phyloP scores from a whole-genome alignment of 1,140 invertebrate genomes.

The Heliothis virescens region DNA sequence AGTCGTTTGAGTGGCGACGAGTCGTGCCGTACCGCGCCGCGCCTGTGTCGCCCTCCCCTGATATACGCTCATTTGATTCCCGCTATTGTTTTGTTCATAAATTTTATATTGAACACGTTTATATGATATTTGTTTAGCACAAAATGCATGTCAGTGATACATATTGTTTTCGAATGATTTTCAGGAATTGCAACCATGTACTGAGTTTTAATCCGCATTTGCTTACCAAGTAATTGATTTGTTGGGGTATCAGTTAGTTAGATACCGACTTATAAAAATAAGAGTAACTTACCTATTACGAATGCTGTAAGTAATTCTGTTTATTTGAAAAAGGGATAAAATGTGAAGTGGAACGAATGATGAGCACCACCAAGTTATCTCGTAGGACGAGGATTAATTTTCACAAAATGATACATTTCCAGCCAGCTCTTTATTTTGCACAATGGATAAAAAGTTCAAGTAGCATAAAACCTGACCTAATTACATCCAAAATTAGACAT shows the following conservation, averaged over 20 bases:
- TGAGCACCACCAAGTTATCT: neutral
- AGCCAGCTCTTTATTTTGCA: no score
- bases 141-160: constrained; percentile 25
- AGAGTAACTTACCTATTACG: no score
- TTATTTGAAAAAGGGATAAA: no score
- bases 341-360: neutral
- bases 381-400: no score
- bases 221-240: no score
- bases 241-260: no score
- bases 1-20: constrained; percentile 69
- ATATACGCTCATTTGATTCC: constrained; percentile 55
- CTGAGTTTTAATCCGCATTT: no score
- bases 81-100: constrained; percentile 52
- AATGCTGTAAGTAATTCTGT: no score
- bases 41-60: constrained; percentile 48
- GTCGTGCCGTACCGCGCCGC: neutral
- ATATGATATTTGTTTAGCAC: constrained; percentile 24
- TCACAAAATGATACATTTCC: no score
- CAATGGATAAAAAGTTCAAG: no score
- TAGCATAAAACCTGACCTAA: neutral
- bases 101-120: constrained; percentile 46
- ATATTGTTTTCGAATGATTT: constrained; percentile 19
- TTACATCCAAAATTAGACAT: neutral
- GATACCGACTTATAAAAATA: no score
- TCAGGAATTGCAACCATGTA: no score